These are phyloP conservation scores for Platichthys flesus DNA, from an alignment of 2,113 vertebrate genomes.

Conservation along the genomic window DNA sequence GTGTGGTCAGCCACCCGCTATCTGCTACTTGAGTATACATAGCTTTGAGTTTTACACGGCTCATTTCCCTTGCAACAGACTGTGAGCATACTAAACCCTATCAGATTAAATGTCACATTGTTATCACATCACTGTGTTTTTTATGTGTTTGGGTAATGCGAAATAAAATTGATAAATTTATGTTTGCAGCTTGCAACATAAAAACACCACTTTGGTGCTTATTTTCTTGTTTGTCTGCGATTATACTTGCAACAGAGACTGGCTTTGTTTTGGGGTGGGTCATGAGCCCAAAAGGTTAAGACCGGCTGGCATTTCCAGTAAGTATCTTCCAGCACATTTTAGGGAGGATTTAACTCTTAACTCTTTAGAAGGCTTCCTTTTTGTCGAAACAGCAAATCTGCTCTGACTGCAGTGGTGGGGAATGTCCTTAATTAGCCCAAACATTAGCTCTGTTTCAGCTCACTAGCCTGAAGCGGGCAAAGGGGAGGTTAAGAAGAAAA, in stretches of 20 bases:
- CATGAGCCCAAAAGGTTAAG: conserved; percentile 14
- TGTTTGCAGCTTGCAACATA: neutral
- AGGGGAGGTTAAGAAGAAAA: conserved; percentile 10
- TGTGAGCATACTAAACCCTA: neutral
- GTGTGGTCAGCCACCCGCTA: conserved; percentile 17
- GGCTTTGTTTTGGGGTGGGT: conserved; percentile 20
- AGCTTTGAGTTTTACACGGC: neutral
- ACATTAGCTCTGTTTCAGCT: conserved; percentile 60
- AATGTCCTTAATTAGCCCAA: conserved; percentile 69
- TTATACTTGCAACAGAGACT: conserved; percentile 14
- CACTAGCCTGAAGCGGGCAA: conserved; percentile 47
- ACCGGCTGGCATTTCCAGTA: conserved; percentile 18
- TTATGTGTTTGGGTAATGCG: too few species aligned
- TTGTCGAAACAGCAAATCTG: conserved; percentile 42
- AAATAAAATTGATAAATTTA: too few species aligned
- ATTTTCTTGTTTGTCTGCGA: neutral
- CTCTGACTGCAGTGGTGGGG: conserved; percentile 24
- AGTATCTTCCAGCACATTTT: conserved; percentile 40
- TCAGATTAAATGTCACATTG: too few species aligned
- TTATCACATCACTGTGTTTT: neutral
- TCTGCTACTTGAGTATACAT: neutral
- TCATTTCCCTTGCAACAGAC: neutral
- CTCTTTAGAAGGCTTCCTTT: conserved; percentile 47
- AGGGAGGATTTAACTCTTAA: conserved; percentile 42
- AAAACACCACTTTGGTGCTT: conserved; percentile 1